These are phyloP conservation scores for Rotaria magnacalcarata DNA, from an alignment of 2,888 invertebrate species.

Conservation along the genomic window DNA sequence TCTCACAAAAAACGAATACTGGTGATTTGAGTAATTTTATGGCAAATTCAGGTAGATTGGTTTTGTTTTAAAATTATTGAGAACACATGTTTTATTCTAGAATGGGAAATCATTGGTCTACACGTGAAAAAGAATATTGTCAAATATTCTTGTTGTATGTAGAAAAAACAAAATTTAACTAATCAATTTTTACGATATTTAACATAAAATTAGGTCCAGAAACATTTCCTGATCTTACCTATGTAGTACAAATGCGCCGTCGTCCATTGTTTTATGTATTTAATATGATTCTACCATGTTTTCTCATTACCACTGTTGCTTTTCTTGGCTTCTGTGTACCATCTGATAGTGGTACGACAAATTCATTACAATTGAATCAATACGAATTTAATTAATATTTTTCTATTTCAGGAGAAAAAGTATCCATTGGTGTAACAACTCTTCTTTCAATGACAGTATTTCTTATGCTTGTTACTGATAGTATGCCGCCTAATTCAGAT, in stretches of 20 bases:
- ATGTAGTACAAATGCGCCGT: slow-evolving; percentile 61
- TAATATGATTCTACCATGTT: slow-evolving; percentile 63
- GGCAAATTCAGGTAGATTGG: slow-evolving; percentile 67
- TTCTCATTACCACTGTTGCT: slow-evolving; percentile 63
- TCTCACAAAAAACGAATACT: slow-evolving; percentile 64
- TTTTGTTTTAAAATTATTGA: no score
- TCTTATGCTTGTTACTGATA: slow-evolving; percentile 64
- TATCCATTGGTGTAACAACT: slow-evolving; percentile 63
- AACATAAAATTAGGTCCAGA: slow-evolving; percentile 48
- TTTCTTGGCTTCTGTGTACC: slow-evolving; percentile 65
- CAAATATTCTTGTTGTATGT: slow-evolving; percentile 61
- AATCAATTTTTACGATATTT: background rate
- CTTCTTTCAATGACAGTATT: slow-evolving; percentile 64
- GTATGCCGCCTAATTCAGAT: slow-evolving; percentile 65
- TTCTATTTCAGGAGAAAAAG: slow-evolving; percentile 52
- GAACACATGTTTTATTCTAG: slow-evolving; percentile 53
- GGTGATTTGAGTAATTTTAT: slow-evolving; percentile 83
- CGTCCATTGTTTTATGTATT: slow-evolving; percentile 64
- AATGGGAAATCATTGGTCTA: slow-evolving; percentile 70
- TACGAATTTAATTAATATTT: no score
- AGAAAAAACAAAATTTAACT: no score
- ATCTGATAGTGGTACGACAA: slow-evolving; percentile 59
- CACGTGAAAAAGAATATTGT: slow-evolving; percentile 59
- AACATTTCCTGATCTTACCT: slow-evolving; percentile 63
- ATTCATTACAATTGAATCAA: no score